These are phyloP conservation scores for Drosophila sp. DNA, from an alignment of 1,140 invertebrate species.

Conservation along the genomic window DNA sequence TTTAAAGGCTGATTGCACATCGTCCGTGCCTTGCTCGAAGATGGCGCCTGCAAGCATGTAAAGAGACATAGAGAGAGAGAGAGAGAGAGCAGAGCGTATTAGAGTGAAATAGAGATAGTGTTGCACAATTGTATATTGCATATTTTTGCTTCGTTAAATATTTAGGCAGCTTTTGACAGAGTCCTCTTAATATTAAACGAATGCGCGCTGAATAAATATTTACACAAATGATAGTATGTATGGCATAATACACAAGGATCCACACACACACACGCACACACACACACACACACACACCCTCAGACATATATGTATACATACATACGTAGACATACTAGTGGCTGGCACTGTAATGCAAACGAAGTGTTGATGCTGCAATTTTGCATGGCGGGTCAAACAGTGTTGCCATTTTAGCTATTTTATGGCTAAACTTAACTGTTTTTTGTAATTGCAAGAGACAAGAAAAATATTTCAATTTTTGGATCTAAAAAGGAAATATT, in stretches of 20 bases:
- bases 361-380: slow-evolving; percentile 82
- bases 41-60: slow-evolving; percentile 89
- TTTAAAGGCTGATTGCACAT: slow-evolving; percentile 95
- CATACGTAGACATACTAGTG: slow-evolving; percentile 18
- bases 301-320: slow-evolving; percentile 1
- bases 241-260: slow-evolving; percentile 43
- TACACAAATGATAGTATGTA: slow-evolving; percentile 74
- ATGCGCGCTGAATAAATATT: slow-evolving; percentile 75
- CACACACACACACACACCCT: slow-evolving; percentile 22
- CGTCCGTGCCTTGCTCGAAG: slow-evolving; percentile 94
- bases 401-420: no score
- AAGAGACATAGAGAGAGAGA: slow-evolving; percentile 13
- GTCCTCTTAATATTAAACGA: slow-evolving; percentile 80
- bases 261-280: slow-evolving; percentile 4
- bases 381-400: slow-evolving; percentile 46
- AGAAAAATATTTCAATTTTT: no score
- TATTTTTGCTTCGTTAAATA: slow-evolving; percentile 80
- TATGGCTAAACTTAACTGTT: no score
- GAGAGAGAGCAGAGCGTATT: not conserved
- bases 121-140: not conserved
- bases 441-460: no score
- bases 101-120: slow-evolving; percentile 3
- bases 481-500: no score
- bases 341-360: slow-evolving; percentile 63
- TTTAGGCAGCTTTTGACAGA: slow-evolving; percentile 80